phyloP scores from a whole-genome alignment of 1,140 invertebrate genomes.

The Prorops nasuta region DNA sequence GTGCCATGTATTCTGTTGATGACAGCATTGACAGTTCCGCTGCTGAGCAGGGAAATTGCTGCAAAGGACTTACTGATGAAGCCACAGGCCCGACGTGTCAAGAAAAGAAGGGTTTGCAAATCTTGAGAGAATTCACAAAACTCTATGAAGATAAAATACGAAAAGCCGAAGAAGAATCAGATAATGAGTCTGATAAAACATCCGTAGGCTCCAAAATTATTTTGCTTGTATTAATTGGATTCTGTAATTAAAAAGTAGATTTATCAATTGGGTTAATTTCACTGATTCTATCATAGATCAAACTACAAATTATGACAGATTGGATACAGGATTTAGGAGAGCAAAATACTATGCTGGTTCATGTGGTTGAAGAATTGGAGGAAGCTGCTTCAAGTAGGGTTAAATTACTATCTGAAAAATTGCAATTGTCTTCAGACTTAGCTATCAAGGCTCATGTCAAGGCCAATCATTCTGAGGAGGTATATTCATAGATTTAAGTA shows the following conservation, averaged over 20 bases:
- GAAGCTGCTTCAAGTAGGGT: slow-evolving; percentile 56
- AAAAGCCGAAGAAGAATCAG: slow-evolving; percentile 26
- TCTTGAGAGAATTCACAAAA: slow-evolving; percentile 37
- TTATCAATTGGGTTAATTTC: not conserved
- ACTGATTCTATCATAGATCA: slow-evolving; percentile 42
- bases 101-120: slow-evolving; percentile 32
- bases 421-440: slow-evolving; percentile 46
- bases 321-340: slow-evolving; percentile 60
- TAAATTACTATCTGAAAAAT: slow-evolving; percentile 56
- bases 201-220: slow-evolving; percentile 21
- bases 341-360: slow-evolving; percentile 61
- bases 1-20: not conserved
- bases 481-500: slow-evolving; percentile 17
- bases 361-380: slow-evolving; percentile 59
- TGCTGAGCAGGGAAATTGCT: slow-evolving; percentile 6
- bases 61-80: slow-evolving; percentile 18
- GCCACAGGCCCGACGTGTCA: slow-evolving; percentile 22
- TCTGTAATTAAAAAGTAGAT: slow-evolving; percentile 12
- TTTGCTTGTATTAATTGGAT: not conserved
- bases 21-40: not conserved
- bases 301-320: slow-evolving; percentile 56
- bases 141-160: slow-evolving; percentile 36
- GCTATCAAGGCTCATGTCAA: slow-evolving; percentile 38
- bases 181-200: slow-evolving; percentile 20
- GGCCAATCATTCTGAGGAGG: slow-evolving; percentile 38